A percentile compares a stretch with the other conserved stretches of the same genome.
Conservation (phyloP, 1,140 invertebrate genomes). For the Phymorhynchus buccinoides region DNA sequence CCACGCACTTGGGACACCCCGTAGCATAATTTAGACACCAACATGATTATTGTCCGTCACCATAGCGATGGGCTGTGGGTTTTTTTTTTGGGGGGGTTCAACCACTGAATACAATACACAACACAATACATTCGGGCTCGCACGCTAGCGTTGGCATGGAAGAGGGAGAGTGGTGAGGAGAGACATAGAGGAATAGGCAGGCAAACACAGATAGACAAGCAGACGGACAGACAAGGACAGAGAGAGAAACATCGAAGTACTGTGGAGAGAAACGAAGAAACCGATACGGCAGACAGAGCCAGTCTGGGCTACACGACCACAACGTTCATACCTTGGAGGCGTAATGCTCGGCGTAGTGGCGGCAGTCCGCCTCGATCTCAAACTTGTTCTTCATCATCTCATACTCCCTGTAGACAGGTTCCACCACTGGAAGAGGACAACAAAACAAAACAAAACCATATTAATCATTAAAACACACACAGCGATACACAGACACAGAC, state of each 20-base stretch:
- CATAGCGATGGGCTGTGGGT: no score
- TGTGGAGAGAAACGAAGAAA: no score
- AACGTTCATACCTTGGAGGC: slow-evolving; percentile 49
- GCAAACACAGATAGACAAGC: background rate
- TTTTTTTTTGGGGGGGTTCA: no score
- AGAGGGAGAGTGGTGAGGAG: background rate
- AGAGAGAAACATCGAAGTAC: background rate
- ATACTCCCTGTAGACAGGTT: slow-evolving; percentile 55
- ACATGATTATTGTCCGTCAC: no score
- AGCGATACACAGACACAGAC: background rate
- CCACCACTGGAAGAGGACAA: slow-evolving; percentile 44
- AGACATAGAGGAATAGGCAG: no score
- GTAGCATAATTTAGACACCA: no score
- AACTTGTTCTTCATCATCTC: slow-evolving; percentile 53
- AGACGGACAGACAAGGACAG: background rate
- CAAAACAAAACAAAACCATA: background rate
- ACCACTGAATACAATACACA: no score
- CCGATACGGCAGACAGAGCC: no score
- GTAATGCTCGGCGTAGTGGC: slow-evolving; percentile 50
- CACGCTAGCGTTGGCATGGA: no score
- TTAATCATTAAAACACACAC: background rate
- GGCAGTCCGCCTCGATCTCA: slow-evolving; percentile 52
- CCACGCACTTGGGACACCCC: no score
- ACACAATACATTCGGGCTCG: no score
- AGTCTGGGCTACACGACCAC: background rate